These are phyloP conservation scores for Cydia pomonella DNA, from an alignment of 1,140 invertebrate species.

Conservation along the genomic window DNA sequence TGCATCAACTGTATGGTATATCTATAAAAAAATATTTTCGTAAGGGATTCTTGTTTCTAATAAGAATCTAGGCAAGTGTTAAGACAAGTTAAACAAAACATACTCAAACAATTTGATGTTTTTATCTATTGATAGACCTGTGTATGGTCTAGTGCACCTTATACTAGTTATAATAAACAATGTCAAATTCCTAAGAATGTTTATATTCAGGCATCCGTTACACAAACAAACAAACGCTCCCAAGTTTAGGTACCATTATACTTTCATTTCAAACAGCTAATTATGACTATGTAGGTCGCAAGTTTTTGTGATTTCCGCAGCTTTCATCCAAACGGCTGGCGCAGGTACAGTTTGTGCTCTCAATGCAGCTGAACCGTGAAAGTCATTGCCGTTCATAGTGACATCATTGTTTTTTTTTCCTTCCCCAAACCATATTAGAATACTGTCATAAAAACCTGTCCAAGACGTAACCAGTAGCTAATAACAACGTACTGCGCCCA, in stretches of 20 bases:
- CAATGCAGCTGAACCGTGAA: constrained; percentile 79
- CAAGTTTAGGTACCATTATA: constrained; percentile 21
- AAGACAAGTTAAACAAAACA: neutral
- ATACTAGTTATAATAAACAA: constrained; percentile 18
- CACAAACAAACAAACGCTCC: constrained; percentile 30
- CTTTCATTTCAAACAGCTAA: constrained; percentile 35
- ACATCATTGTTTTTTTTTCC: constrained; percentile 75
- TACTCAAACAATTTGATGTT: neutral
- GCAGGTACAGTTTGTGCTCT: constrained; percentile 73
- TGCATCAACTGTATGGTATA: too few relatives aligned
- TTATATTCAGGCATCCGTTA: constrained; percentile 20
- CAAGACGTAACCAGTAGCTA: constrained; percentile 33
- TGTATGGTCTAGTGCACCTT: neutral
- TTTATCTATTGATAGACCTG: neutral
- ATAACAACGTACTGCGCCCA: constrained; percentile 25
- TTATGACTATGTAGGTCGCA: constrained; percentile 46
- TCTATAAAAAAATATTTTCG: too few relatives aligned
- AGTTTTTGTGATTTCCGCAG: constrained; percentile 62
- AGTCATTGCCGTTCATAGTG: constrained; percentile 74
- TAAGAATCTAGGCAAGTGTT: neutral
- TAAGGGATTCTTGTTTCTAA: neutral
- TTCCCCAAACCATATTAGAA: constrained; percentile 60
- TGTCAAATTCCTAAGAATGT: constrained; percentile 1
- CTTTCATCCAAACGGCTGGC: constrained; percentile 69
- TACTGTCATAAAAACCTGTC: constrained; percentile 34